Conservation (phyloP, 2,888 invertebrate species). For the Hipparchia semele region DNA sequence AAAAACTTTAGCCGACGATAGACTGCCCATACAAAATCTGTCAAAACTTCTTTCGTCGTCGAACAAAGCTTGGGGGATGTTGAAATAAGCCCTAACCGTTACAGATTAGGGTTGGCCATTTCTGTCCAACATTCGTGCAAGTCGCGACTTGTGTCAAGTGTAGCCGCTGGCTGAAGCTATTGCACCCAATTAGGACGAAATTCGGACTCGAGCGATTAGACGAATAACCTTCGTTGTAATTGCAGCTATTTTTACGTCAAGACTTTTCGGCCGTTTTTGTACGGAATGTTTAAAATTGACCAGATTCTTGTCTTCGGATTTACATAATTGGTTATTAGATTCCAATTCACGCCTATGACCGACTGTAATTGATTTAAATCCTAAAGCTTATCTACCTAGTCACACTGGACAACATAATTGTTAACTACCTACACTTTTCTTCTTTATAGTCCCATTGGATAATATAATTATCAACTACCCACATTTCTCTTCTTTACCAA, state of each 20-base stretch:
- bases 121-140: slow-evolving; percentile 56
- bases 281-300: slow-evolving; percentile 32
- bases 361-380: background rate
- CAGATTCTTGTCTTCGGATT: slow-evolving; percentile 29
- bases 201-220: slow-evolving; percentile 55
- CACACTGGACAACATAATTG: too few species aligned
- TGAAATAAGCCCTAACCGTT: too few species aligned
- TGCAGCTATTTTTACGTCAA: slow-evolving; percentile 49
- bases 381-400: too few species aligned
- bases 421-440: too few species aligned
- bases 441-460: too few species aligned
- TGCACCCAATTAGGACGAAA: slow-evolving; percentile 61
- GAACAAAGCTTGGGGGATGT: too few species aligned
- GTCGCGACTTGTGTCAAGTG: slow-evolving; percentile 67
- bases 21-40: too few species aligned
- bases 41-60: too few species aligned
- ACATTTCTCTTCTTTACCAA: too few species aligned
- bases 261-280: slow-evolving; percentile 35
- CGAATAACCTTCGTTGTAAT: slow-evolving; percentile 50
- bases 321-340: slow-evolving; percentile 33
- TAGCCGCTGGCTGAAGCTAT: slow-evolving; percentile 58
- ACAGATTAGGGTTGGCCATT: slow-evolving; percentile 43
- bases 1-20: too few species aligned
- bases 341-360: slow-evolving; percentile 24
- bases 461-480: too few species aligned